Conservation (phyloP, 92 coral and sea anemone species). For the Hydrozoanthus gracilis region DNA sequence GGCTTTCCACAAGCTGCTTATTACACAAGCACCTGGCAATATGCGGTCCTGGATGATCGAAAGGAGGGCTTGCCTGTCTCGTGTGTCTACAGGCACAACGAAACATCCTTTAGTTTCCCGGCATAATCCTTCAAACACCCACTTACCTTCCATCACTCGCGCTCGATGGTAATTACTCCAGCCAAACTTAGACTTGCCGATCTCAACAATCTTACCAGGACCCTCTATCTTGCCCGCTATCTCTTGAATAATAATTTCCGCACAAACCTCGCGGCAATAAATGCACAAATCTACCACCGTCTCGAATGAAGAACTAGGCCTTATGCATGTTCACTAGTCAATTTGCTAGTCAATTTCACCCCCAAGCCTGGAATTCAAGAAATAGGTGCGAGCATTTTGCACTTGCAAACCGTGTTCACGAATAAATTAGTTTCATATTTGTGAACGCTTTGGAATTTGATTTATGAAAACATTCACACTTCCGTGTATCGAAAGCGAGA, state of each 20-base stretch:
- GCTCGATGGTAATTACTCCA: constrained; percentile 17
- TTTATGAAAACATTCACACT: too few species aligned
- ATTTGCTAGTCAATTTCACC: too few species aligned
- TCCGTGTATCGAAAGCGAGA: too few species aligned
- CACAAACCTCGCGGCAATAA: constrained; percentile 42
- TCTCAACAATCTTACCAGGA: constrained; percentile 46
- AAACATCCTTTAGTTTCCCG: constrained; percentile 38
- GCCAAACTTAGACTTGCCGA: constrained; percentile 40
- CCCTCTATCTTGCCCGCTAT: constrained; percentile 33
- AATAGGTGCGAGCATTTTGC: too few species aligned
- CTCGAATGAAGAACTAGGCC: constrained; percentile 18
- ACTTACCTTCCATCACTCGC: constrained; percentile 17
- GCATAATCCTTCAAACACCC: constrained; percentile 49
- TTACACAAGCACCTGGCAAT: constrained; percentile 43
- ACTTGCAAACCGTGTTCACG: too few species aligned
- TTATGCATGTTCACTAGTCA: too few species aligned
- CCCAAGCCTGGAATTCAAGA: too few species aligned
- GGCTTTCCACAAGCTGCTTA: constrained; percentile 42
- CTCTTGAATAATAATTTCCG: constrained; percentile 7
- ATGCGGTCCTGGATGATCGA: constrained; percentile 17
- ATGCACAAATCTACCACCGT: constrained; percentile 54
- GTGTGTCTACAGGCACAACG: constrained; percentile 40
- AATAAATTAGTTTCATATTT: too few species aligned
- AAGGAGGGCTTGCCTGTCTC: constrained; percentile 28
- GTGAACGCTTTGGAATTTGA: too few species aligned